Conservation (phyloP, 2,797 vertebrate species). For the Enteromius paludinosus region DNA sequence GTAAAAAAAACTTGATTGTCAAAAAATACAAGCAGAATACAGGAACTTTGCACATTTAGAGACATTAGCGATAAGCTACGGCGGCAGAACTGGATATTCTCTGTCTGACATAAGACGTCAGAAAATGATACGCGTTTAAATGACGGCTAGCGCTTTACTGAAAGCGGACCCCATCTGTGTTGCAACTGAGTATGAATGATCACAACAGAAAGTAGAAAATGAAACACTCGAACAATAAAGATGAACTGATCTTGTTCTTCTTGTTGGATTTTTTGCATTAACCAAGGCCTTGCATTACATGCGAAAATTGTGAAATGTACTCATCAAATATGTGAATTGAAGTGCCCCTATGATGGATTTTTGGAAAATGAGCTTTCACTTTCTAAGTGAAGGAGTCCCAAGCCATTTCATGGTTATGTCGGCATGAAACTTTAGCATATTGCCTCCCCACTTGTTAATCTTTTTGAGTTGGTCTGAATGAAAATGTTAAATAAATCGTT, state of each 20-base stretch:
- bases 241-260: background rate
- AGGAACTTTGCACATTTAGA: constrained; percentile 70
- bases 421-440: too few species aligned
- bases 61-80: constrained; percentile 54
- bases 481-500: too few species aligned
- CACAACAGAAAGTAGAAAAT: background rate
- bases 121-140: background rate
- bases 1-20: constrained; percentile 65
- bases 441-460: too few species aligned
- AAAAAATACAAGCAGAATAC: constrained; percentile 67
- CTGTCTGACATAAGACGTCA: constrained; percentile 36
- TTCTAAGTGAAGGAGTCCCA: too few species aligned
- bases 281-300: constrained; percentile 19
- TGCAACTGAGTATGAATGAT: background rate
- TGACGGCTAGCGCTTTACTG: background rate
- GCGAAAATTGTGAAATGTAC: constrained; percentile 39
- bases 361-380: too few species aligned
- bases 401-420: too few species aligned
- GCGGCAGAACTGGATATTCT: constrained; percentile 23
- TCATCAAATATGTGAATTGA: constrained; percentile 19
- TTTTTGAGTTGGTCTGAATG: too few species aligned
- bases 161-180: background rate
- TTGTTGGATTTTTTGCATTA: constrained; percentile 1
- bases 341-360: too few species aligned
- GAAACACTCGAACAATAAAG: background rate